phyloP scores from a whole-genome alignment of 2,797 vertebrate genomes.

The Enteromius viviparus region DNA sequence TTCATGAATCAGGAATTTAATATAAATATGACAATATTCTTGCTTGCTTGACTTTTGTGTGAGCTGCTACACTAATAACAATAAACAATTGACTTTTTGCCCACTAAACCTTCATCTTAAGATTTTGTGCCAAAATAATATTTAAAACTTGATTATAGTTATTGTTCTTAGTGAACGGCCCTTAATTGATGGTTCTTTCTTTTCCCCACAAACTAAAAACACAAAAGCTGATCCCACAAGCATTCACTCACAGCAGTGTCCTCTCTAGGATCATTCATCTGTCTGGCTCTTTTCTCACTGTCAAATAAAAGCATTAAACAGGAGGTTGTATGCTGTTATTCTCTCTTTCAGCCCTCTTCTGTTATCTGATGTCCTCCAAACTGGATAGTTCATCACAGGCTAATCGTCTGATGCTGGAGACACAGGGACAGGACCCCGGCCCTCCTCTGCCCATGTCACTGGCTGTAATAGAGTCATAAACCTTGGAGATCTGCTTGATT shows the following conservation, averaged over 20 bases:
- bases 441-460: slow-evolving; percentile 14
- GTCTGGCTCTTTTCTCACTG: slow-evolving; percentile 15
- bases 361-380: slow-evolving; percentile 50
- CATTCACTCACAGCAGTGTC: not conserved
- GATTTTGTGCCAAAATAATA: not conserved
- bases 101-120: not conserved
- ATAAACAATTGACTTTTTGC: not conserved
- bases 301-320: slow-evolving; percentile 22
- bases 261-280: slow-evolving; percentile 8
- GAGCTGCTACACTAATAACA: not conserved
- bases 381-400: slow-evolving; percentile 41
- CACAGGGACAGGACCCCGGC: slow-evolving; percentile 9
- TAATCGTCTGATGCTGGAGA: not conserved
- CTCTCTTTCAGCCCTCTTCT: slow-evolving; percentile 27
- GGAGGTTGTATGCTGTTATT: slow-evolving; percentile 14
- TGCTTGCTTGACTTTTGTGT: no score
- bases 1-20: no score
- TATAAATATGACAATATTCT: no score
- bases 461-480: slow-evolving; percentile 58
- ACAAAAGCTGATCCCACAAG: not conserved
- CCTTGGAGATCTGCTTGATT: slow-evolving; percentile 62
- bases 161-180: not conserved
- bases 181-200: not conserved
- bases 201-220: not conserved
- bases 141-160: not conserved